Evolutionary conservation across 2,113 vertebrate species (phyloP), one percentile per base, ranked within the genome.

Genomic region (Hippoglossus stenolepis): DNA sequence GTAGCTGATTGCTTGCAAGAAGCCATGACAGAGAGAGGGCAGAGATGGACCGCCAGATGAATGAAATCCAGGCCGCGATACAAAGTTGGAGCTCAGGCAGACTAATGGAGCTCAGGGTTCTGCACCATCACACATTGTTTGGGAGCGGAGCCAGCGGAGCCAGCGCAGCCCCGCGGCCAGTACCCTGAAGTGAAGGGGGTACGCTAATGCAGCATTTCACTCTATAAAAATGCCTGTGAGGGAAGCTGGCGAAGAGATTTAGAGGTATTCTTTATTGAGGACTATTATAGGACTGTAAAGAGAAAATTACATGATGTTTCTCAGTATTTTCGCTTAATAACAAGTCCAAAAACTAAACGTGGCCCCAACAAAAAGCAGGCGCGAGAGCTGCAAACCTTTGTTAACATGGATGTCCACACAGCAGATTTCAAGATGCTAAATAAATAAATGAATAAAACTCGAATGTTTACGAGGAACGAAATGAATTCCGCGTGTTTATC

Each of bases 21-120:
- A 71, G 70, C 64, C 70, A 72, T 72, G 70, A 54, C 49, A 66
- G 54, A 82, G 45, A 23, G 56, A 18, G 66, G 54, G 59, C 75
- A 65, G 73, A 83, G 79, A 79, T 70, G 70, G 70, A 80, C 72
- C 45, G 65, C 77, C 77, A 82, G 80, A 90, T 89, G 73, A 90
- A 87, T 45, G 69, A 60, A 82, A 72, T 86, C 87, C 85, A 91
- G 87, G 73, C 80, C 83, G 72, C 75, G 84, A 60, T 72, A 49
- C 47, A 66, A 53, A 82, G 86, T 76, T 81, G 59, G 40, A 81
- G 51, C 72, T 60, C 54, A 40, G 31, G 24, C 68, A 6, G 77
- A 53, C 84, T 88, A 77, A 91, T 88, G 76, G 73, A 75, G 69
- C 71, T 72, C 13, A 60, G 24, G 70, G 84, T 85, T 88, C 88